Percentiles rank a stretch among this genome's conserved stretches.
phyloP scores from a whole-genome alignment of 2,797 vertebrate species.

The Schizopygopsis pylzovi region DNA sequence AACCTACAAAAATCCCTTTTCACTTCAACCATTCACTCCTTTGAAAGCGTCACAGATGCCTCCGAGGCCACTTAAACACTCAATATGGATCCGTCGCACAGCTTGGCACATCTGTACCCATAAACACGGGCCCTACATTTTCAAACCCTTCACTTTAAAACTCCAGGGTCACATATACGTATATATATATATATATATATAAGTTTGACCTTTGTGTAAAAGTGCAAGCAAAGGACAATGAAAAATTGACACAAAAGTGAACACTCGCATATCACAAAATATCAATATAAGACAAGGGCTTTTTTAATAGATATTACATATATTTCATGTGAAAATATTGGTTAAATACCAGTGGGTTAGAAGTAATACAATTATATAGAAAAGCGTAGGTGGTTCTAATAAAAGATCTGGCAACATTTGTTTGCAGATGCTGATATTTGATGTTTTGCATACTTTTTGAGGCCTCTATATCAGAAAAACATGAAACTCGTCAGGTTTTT shows the following conservation, averaged over 20 bases:
- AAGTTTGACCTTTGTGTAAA: not conserved
- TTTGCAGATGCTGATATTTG: not conserved
- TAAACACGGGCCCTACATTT: slow-evolving; percentile 36
- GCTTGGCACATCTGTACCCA: slow-evolving; percentile 52
- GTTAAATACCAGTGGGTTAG: not conserved
- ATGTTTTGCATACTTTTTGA: not conserved
- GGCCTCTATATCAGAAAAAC: not conserved
- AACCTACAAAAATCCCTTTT: slow-evolving; percentile 76
- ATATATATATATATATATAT: not conserved
- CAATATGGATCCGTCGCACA: slow-evolving; percentile 7
- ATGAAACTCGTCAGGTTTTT: not conserved
- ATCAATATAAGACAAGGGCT: too few species aligned
- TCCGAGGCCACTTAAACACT: slow-evolving; percentile 29
- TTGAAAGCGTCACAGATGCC: slow-evolving; percentile 11
- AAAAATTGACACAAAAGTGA: not conserved
- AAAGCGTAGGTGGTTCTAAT: not conserved
- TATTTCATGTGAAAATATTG: not conserved
- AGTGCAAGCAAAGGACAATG: too few species aligned
- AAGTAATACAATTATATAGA: not conserved
- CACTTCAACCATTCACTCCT: slow-evolving; percentile 52
- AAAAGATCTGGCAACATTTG: not conserved
- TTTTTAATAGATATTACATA: not conserved
- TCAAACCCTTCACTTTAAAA: slow-evolving; percentile 41
- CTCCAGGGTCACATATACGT: too few species aligned
- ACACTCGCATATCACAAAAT: too few species aligned